Conservation (phyloP, 92 coral and sea anemone species). For the Paragorgia papillata region DNA sequence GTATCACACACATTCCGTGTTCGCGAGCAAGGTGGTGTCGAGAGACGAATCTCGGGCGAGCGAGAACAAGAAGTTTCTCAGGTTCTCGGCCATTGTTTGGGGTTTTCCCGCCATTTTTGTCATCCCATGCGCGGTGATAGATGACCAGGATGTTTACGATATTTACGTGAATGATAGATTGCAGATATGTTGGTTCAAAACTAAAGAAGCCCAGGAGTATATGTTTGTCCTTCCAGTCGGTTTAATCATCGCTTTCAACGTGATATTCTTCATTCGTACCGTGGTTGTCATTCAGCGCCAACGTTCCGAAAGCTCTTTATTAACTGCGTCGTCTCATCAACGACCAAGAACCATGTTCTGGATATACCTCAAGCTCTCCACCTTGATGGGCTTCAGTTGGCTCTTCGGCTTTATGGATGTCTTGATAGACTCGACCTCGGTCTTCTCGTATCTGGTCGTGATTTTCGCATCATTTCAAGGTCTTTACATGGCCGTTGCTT, state of each 20-base stretch:
- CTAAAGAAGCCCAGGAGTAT: background rate
- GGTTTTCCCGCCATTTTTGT: conserved; percentile 12
- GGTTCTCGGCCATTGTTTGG: conserved; percentile 9
- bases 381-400: conserved; percentile 32
- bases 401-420: conserved; percentile 4
- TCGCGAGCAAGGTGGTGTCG: background rate
- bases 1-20: background rate
- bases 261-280: conserved; percentile 2
- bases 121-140: background rate
- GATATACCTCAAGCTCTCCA: conserved; percentile 12
- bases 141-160: background rate
- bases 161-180: background rate
- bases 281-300: background rate
- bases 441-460: conserved; percentile 19
- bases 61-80: background rate
- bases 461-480: conserved; percentile 21
- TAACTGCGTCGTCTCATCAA: background rate
- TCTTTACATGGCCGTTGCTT: conserved; percentile 12
- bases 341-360: background rate
- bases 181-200: conserved; percentile 14
- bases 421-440: background rate
- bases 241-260: conserved; percentile 5
- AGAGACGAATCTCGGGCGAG: no score
- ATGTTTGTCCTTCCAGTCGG: conserved; percentile 22
- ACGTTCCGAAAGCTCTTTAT: background rate